Percentiles rank a stretch among this genome's conserved stretches.
Evolutionary conservation across 2,888 invertebrate species (phyloP).

Genomic region (Dione juno): DNA sequence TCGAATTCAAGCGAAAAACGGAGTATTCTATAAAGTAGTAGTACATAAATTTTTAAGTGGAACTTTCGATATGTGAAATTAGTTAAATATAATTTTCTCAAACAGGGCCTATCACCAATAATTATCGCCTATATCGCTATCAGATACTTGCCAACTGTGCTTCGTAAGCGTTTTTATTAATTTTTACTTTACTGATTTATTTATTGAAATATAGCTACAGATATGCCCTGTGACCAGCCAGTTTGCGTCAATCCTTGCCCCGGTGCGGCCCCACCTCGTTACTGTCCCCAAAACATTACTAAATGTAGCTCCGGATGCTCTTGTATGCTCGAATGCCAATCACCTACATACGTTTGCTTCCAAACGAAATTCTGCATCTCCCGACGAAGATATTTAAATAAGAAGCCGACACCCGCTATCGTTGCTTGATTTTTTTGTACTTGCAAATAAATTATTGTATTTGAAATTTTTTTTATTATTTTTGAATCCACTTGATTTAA

Average conservation of each 20-base stretch:
- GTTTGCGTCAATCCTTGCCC: slow-evolving; percentile 54
- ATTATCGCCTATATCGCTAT: not conserved
- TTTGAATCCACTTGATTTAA: too few relatives aligned
- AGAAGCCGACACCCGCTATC: slow-evolving; percentile 30
- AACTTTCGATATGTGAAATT: too few relatives aligned
- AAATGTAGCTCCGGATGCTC: slow-evolving; percentile 54
- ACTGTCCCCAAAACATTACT: slow-evolving; percentile 54
- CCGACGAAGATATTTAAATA: slow-evolving; percentile 41
- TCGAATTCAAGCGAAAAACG: too few relatives aligned
- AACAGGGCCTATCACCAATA: too few relatives aligned
- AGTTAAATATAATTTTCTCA: too few relatives aligned
- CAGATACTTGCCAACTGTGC: not conserved
- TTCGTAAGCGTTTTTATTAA: too few relatives aligned
- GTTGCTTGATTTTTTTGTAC: not conserved
- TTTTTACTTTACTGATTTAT: not conserved
- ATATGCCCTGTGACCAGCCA: slow-evolving; percentile 51
- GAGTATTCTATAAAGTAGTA: too few relatives aligned
- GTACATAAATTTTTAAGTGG: too few relatives aligned
- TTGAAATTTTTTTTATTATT: not conserved
- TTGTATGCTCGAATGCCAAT: slow-evolving; percentile 54
- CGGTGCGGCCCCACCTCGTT: slow-evolving; percentile 51
- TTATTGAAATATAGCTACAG: slow-evolving; percentile 23
- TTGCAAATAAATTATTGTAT: not conserved
- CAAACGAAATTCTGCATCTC: slow-evolving; percentile 52
- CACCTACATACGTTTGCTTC: slow-evolving; percentile 50